Base-by-base conservation (phyloP, 1,140 invertebrate genomes). In the Nixonia krombeini region DNA sequence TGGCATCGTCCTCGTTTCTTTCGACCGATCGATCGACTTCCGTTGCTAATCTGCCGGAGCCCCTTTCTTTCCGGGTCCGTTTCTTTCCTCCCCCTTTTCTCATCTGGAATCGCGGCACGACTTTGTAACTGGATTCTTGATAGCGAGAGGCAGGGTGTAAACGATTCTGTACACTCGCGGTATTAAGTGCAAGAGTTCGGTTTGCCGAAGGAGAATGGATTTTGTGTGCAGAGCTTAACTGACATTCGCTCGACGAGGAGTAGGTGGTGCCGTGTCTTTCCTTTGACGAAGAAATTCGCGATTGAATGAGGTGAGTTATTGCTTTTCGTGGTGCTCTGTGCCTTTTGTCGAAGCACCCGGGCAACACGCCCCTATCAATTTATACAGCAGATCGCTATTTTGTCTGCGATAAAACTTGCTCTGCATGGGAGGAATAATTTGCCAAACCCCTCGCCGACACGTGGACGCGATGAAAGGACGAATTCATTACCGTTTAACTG, bases 71-170 rank as follows among this genome's bases (percentile, higher is more conserved):
- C 28, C 13, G 29, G 16, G 26, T 17, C 53, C 42, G 47, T 13
- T 33, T 33, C n/a, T 13, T 58, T 53, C 62, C 42, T 46, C 25
- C 35, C 25, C 40, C 35, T 53, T 17, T 47, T 49, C 57, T 52
- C 53, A 65, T 65, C 62, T 57, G 42, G 47, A 65, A 23, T 53
- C 62, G 42, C 58, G 23, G 53, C 62, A 65, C 53, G 62, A 58
- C 53, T 65, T 65, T 65, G 42, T 58, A 65, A 65, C 53, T 58
- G 52, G 62, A 53, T 65, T 58, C 53, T 58, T 56, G 62, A 65
- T 65, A 26, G 53, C 62, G 29, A 65, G 62, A 65, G 4, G 13
- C 2, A 38, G 57, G 23, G 52, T 57, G 53, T 52, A 57, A 64
- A 64, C 46, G 61, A 46, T 56, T 57, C 29, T 46, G 46, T 57